These are phyloP conservation scores for Spilogale gracilis DNA, from an alignment of 2,113 vertebrate species.

Conservation along the genomic window DNA sequence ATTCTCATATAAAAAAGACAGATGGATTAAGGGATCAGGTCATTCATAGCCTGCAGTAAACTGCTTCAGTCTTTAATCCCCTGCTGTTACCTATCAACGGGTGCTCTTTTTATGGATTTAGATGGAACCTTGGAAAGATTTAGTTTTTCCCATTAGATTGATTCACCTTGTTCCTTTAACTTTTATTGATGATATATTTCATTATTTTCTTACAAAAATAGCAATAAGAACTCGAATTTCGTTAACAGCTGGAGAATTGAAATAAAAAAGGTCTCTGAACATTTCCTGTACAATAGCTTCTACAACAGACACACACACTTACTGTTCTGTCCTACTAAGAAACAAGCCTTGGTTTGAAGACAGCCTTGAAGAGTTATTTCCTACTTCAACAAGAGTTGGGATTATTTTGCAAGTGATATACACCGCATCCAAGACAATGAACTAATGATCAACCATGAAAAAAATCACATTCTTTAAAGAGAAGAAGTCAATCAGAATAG, in stretches of 20 bases:
- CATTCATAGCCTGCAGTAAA: slow-evolving; percentile 75
- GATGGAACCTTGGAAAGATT: slow-evolving; percentile 70
- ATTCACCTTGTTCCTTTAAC: slow-evolving; percentile 64
- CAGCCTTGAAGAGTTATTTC: not conserved
- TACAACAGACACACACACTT: not conserved
- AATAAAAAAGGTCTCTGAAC: not conserved
- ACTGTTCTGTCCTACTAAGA: not conserved
- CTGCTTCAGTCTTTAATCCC: slow-evolving; percentile 78
- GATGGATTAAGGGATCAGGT: slow-evolving; percentile 82
- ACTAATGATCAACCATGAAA: not conserved
- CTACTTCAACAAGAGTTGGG: not conserved
- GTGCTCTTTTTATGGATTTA: slow-evolving; percentile 65
- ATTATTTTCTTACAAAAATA: slow-evolving; percentile 60
- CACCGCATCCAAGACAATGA: not conserved
- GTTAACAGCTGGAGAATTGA: slow-evolving; percentile 10
- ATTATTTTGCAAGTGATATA: slow-evolving; percentile 5
- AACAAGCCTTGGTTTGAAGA: not conserved
- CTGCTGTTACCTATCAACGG: slow-evolving; percentile 64
- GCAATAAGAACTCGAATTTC: not conserved
- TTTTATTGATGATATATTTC: slow-evolving; percentile 63
- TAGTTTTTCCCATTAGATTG: slow-evolving; percentile 61
- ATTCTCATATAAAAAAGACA: slow-evolving; percentile 79
- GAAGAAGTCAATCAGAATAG: not conserved
- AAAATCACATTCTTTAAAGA: not conserved
- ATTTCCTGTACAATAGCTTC: slow-evolving; percentile 5